Evolutionary conservation across 2,888 invertebrate genomes (phyloP).

Genomic region (Merodon equestris): DNA sequence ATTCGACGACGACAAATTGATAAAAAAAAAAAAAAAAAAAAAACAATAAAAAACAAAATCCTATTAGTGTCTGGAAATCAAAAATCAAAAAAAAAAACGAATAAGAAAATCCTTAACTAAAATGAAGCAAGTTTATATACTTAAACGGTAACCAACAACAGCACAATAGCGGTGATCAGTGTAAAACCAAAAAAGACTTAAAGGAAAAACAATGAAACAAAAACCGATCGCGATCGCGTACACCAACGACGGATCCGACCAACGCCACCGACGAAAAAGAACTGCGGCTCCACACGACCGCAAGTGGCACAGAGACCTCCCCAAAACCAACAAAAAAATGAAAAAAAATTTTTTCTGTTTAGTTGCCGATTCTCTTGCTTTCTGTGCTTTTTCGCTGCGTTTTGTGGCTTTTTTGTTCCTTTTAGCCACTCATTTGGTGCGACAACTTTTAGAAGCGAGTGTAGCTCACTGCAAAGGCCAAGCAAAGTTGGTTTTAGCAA

Average conservation of each 20-base stretch:
- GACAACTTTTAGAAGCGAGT: slow-evolving; percentile 44
- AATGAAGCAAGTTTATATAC: no score
- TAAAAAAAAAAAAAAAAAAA: slow-evolving; percentile 7
- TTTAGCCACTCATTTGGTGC: slow-evolving; percentile 23
- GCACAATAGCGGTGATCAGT: slow-evolving; percentile 25
- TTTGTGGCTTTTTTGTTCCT: slow-evolving; percentile 15
- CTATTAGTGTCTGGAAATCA: no score
- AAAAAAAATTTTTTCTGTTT: slow-evolving; percentile 20
- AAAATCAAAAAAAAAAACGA: no score
- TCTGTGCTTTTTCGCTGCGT: slow-evolving; percentile 46
- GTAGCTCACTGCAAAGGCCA: slow-evolving; percentile 57
- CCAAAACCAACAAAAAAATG: slow-evolving; percentile 4
- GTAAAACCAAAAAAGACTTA: slow-evolving; percentile 32
- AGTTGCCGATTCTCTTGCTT: slow-evolving; percentile 36
- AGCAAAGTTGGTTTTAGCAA: slow-evolving; percentile 1
- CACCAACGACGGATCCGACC: slow-evolving; percentile 58
- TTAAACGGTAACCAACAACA: no score
- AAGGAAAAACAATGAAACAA: slow-evolving; percentile 22
- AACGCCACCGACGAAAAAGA: slow-evolving; percentile 67
- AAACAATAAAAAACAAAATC: neutral
- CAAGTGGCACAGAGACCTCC: slow-evolving; percentile 26
- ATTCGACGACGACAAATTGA: slow-evolving; percentile 19
- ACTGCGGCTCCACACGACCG: slow-evolving; percentile 48
- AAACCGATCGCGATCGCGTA: slow-evolving; percentile 63
- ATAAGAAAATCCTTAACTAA: no score